These are phyloP conservation scores for Lepidurus packardi DNA, from an alignment of 1,140 invertebrate species.

Conservation along the genomic window DNA sequence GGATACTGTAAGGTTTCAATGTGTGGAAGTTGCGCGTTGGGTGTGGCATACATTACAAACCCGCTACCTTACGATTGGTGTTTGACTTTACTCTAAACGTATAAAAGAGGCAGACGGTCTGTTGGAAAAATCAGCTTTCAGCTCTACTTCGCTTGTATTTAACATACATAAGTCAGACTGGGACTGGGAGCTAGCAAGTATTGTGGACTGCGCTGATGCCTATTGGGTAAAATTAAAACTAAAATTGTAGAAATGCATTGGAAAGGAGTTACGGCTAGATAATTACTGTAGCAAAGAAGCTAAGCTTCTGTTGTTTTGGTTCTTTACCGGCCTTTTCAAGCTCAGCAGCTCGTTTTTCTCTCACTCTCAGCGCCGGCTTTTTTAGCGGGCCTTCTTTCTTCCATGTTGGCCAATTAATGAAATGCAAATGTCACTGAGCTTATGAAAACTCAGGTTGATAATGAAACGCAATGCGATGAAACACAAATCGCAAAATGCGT, in stretches of 20 bases:
- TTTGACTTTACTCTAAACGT: too few relatives aligned
- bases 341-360: neutral
- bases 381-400: neutral
- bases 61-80: too few relatives aligned
- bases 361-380: neutral
- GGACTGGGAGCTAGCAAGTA: neutral
- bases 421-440: neutral
- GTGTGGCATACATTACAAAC: too few relatives aligned
- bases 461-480: neutral
- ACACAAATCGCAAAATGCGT: neutral
- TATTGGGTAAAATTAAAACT: slow-evolving; percentile 1
- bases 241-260: neutral
- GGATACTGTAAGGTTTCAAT: too few relatives aligned
- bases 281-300: neutral
- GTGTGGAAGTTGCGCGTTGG: too few relatives aligned
- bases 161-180: neutral
- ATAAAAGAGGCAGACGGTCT: too few relatives aligned
- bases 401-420: neutral
- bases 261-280: neutral
- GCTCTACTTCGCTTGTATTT: too few relatives aligned
- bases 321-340: neutral
- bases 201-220: neutral
- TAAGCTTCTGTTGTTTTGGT: neutral
- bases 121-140: too few relatives aligned
- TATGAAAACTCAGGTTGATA: neutral